Evolutionary conservation across 1,140 invertebrate genomes (phyloP), one percentile per base, ranked within the genome.

Genomic region (Drosophila ananassae): DNA sequence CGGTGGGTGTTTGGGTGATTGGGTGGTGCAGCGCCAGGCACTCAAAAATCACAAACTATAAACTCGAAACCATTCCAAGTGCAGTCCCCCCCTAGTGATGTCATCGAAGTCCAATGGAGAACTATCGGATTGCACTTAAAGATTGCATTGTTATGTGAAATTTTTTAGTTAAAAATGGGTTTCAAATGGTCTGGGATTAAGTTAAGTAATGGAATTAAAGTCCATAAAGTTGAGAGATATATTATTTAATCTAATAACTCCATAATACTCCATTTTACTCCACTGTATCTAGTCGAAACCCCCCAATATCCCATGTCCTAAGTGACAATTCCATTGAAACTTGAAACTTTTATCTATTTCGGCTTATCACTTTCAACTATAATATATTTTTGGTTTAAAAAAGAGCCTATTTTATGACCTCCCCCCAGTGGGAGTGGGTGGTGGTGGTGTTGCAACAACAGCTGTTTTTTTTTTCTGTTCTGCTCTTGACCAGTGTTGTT

Each of bases 401-500:
- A 17, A 17, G 0, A 17, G 17, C 17, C 17, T 78, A 63, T 74
- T 79, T 79, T 74, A 73, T 78, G 61, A 76, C 61, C 56, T 39
- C 47, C 17, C 17, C n/a, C 17, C 10, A 17, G 8, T n/a, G 34
- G 32, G 32, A 17, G 24, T 13, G 24, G n/a, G n/a, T 39, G 60
- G 46, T 34, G 47, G 22, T 53, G 22, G 22, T 22, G 51, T 10
- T 68, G 48, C 51, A 73, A 7, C 44, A 22, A 47, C 71, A 73
- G 71, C 71, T 73, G 71, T 73, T 73, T 73, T 50, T 69, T 21
- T 17, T 17, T 17, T 17, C 17, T 17, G 17, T 17, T 17, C 25
- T 46, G 59, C 30, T 60, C 51, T 69, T 66, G 61, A 68, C 75
- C 58, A 79, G 58, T 73, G 60, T 75, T 53, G 57, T 78, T 67